Base-by-base conservation (phyloP, 2,888 invertebrate genomes). In the Ceriagrion tenellum region DNA sequence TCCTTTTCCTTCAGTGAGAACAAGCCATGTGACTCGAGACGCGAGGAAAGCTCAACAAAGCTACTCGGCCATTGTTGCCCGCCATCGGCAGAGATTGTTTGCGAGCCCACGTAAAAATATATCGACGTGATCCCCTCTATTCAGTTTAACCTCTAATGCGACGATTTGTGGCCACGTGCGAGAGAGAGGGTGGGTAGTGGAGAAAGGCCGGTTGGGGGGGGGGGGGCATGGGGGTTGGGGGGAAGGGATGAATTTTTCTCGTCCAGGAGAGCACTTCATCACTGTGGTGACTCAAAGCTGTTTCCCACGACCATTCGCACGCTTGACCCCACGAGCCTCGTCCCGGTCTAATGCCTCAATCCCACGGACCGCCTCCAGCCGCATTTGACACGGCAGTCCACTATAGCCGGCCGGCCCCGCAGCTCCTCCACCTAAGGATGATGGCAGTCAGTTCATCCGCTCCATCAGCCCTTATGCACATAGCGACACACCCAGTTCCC, bases 301-400 rank as follows among this genome's bases (percentile, higher is more conserved):
- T 35, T 81, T 81, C 81, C 81, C 81, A 81, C 81, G 81, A 16
- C 13, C 81, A 81, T n/a, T 35, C 30, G 30, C 81, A 81, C 81
- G 81, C 81, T 81, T 35, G 81, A 81, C 81, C 81, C 81, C 81
- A 30, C 30, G 30, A 13, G 35, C 81, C 3, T 18, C 81, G 16
- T 35, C 35, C 16, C 81, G 26, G 23, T 81, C 81, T 81, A 81
- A 81, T 81, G 81, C 81, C 81, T 81, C 81, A 81, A 81, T 81
- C 81, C 81, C 69, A 35, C 35, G 81, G 10, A 81, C 3, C 81
- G 35, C 81, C 81, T 13, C 81, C 81, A 35, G 13, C 81, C 81
- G 81, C 81, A 35, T 81, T 81, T 30, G 81, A 81, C 81, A 81
- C 81, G 35, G 81, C 35, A 30, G 81, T 81, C 35, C 81, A 81